Base-by-base conservation (phyloP, 2,888 invertebrate genomes). In the Orthosia gracilis region DNA sequence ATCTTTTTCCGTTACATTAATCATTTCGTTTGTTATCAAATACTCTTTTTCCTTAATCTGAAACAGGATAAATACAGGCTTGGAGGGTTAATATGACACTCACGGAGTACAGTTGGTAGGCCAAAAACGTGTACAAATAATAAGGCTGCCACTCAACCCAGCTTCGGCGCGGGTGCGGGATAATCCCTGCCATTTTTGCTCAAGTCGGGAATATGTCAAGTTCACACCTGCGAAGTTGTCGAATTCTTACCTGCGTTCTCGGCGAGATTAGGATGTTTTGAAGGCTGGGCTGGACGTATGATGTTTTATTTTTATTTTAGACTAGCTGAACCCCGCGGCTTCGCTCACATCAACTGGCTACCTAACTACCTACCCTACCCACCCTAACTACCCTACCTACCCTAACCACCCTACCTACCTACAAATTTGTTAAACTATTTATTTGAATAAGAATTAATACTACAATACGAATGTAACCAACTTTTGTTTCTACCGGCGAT, bases 181-280 rank as follows among this genome's bases (percentile, higher is more conserved):
- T 85, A 81, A 88, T 85, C 82, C 75, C 59, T 54, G 67, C 77
- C 76, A 82, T 85, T 88, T 88, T 85, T 84, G 73, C 77, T 76
- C 52, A 63, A 77, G 76, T 57, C 72, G 49, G 70, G 73, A 82
- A 89, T 86, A 85, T 83, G 89, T 87, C 86, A 86, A 85, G 83
- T 80, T 87, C 87, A 87, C 86, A 89, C 88, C 84, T 87, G 87
- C 57, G 76, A 59, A 70, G 81, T 83, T 84, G 78, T 80, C 81
- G 75, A 80, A 71, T 64, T 78, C 57, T 75, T 69, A 59, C 65
- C 40, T 64, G 75, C 77, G 69, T 76, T 85, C 70, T 75, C 52
- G 4, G 47, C 13, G 69, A 78, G 84, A 87, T 87, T 80, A 84
- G 70, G 73, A 78, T 66, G 73, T 73, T 73, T 77, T 74, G 74